Conservation (phyloP, 2,113 vertebrate genomes). For the Alethe castanea region DNA sequence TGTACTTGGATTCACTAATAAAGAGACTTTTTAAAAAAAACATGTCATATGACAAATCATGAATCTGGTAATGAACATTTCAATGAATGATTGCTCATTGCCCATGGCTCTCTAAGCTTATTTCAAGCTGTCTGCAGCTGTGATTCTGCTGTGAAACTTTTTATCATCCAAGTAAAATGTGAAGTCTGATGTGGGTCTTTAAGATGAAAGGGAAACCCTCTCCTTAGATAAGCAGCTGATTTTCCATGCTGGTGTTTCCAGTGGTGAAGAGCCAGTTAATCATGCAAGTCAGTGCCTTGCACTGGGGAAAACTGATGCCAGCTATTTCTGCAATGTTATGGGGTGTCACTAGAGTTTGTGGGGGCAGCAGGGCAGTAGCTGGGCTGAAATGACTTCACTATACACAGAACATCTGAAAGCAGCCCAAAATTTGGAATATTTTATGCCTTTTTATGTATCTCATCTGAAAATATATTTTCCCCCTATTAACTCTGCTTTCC, state of each 20-base stretch:
- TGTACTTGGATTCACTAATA: neutral
- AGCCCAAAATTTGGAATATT: neutral
- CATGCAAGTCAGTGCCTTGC: neutral
- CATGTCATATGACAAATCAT: neutral
- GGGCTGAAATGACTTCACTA: neutral
- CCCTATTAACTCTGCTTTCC: neutral
- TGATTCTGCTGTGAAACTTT: neutral
- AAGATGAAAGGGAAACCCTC: neutral
- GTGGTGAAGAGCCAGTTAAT: neutral
- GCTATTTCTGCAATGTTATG: neutral
- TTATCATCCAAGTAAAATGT: neutral
- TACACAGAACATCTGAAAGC: neutral
- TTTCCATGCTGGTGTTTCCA: neutral
- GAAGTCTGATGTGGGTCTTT: neutral
- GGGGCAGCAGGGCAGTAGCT: neutral
- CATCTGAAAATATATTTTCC: neutral
- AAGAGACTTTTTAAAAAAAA: neutral
- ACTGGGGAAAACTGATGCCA: neutral
- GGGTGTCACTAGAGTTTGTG: neutral
- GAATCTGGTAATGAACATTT: neutral
- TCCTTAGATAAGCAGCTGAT: neutral
- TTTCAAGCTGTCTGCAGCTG: neutral
- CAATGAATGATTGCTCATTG: constrained; percentile 7
- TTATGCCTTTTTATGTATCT: neutral
- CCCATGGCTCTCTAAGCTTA: neutral